A percentile compares a stretch with the other conserved stretches of the same genome.
phyloP scores from a whole-genome alignment of 2,888 invertebrate genomes.

The Troilus luridus region DNA sequence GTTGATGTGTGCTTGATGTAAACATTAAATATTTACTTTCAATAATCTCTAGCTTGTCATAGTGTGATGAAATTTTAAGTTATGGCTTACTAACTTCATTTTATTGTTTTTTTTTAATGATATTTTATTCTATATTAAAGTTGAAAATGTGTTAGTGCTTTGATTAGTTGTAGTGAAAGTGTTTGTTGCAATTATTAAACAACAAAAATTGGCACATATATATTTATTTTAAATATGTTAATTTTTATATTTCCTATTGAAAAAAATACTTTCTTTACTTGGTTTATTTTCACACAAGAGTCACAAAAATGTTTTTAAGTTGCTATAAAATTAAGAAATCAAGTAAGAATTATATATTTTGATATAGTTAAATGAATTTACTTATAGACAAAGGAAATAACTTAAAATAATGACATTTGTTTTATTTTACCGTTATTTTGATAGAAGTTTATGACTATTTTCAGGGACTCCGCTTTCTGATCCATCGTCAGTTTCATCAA shows the following conservation, averaged over 20 bases:
- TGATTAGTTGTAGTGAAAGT: not conserved
- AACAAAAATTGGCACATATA: not conserved
- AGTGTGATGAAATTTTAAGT: not conserved
- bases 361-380: not conserved
- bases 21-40: constrained; percentile 18
- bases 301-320: constrained; percentile 39
- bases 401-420: not conserved
- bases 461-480: constrained; percentile 47
- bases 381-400: not conserved
- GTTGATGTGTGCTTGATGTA: not conserved
- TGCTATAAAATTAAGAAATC: constrained; percentile 41
- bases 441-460: not conserved
- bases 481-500: constrained; percentile 41
- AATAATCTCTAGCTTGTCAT: constrained; percentile 1
- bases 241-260: not conserved
- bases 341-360: not conserved
- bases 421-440: not conserved
- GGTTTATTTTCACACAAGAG: not conserved
- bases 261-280: not conserved
- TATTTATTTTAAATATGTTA: not conserved
- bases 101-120: not conserved
- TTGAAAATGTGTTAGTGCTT: not conserved
- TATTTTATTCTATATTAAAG: not conserved
- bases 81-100: not conserved
- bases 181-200: not conserved